phyloP scores from a whole-genome alignment of 2,888 invertebrate genomes.

The Nebria salina region DNA sequence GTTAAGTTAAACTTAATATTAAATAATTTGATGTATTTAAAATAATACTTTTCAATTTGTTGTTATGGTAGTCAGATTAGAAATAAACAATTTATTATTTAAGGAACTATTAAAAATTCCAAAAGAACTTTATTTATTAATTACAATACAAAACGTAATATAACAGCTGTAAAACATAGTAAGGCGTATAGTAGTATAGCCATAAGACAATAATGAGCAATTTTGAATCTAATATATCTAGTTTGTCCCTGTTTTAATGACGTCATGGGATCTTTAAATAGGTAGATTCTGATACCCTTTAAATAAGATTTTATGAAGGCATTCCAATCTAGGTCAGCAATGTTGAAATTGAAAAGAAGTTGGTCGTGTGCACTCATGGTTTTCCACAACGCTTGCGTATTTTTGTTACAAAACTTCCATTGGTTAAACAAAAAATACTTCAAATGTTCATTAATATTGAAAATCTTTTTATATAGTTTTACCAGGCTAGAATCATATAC shows the following conservation, averaged over 20 bases:
- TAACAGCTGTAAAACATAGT: neutral
- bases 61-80: too few relatives aligned
- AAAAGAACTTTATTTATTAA: too few relatives aligned
- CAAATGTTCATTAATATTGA: slow-evolving; percentile 76
- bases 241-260: slow-evolving; percentile 76
- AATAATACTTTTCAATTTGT: too few relatives aligned
- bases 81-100: too few relatives aligned
- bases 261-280: slow-evolving; percentile 82
- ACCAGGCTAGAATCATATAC: slow-evolving; percentile 69
- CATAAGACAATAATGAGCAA: slow-evolving; percentile 55
- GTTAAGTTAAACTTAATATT: too few relatives aligned
- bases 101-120: too few relatives aligned
- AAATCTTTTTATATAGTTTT: slow-evolving; percentile 78
- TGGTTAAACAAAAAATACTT: slow-evolving; percentile 82
- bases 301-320: slow-evolving; percentile 74
- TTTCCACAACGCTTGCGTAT: slow-evolving; percentile 68
- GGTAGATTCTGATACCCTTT: slow-evolving; percentile 77
- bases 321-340: slow-evolving; percentile 79
- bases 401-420: slow-evolving; percentile 76
- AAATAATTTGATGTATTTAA: too few relatives aligned
- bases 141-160: too few relatives aligned
- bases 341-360: slow-evolving; percentile 76
- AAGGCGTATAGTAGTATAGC: neutral
- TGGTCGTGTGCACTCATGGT: slow-evolving; percentile 69
- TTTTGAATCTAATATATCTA: slow-evolving; percentile 59